phyloP scores from a whole-genome alignment of 2,113 vertebrate species.

The Psettodes erumei region DNA sequence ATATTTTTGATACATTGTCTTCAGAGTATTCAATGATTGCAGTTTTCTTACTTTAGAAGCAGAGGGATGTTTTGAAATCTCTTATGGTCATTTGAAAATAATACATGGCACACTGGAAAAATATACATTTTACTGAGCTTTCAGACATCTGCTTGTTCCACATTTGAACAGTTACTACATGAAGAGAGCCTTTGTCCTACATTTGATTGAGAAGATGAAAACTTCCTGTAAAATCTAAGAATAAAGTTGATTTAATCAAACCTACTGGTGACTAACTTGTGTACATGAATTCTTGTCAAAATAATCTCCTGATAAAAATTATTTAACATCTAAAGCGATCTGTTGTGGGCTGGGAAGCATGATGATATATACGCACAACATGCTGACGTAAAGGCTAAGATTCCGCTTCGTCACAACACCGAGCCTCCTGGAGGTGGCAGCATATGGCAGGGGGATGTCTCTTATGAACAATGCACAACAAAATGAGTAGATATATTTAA shows the following conservation, averaged over 20 bases:
- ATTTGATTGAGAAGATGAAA: neutral
- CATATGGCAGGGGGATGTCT: slow-evolving; percentile 26
- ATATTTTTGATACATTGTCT: neutral
- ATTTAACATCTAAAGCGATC: too few relatives aligned
- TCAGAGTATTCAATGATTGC: neutral
- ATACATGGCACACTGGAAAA: neutral
- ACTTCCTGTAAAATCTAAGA: too few relatives aligned
- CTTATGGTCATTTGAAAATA: neutral
- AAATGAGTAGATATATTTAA: neutral
- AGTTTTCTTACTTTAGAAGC: neutral
- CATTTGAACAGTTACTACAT: slow-evolving; percentile 1
- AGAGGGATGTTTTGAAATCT: neutral
- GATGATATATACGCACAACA: neutral
- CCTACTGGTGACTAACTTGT: too few relatives aligned
- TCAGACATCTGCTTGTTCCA: neutral
- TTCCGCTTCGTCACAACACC: neutral
- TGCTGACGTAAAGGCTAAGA: neutral
- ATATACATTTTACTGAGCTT: neutral
- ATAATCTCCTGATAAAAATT: too few relatives aligned
- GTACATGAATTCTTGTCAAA: neutral
- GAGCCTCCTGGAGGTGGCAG: slow-evolving; percentile 48
- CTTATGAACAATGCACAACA: neutral
- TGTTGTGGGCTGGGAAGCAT: too few relatives aligned
- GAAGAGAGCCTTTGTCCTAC: neutral
- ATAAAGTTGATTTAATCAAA: too few relatives aligned